These are phyloP conservation scores for Sialia sialis DNA, from an alignment of 2,113 vertebrate genomes.

Conservation along the genomic window DNA sequence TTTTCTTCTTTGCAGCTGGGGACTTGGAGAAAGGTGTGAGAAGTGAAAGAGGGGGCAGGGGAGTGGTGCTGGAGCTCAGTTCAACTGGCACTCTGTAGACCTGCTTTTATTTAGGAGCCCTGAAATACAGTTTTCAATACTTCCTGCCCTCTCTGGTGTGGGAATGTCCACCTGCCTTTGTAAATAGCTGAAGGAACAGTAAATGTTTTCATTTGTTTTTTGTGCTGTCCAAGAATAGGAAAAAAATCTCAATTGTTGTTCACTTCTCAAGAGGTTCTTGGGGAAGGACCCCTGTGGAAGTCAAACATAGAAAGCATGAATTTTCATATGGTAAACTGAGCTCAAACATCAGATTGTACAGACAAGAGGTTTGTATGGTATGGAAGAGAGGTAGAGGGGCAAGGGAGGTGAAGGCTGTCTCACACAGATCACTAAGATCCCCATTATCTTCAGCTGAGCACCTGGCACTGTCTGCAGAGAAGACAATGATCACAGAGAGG, in stretches of 20 bases:
- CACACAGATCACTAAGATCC: neutral
- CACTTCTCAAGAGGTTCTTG: neutral
- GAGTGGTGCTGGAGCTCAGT: neutral
- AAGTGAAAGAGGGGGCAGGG: neutral
- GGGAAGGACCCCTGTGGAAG: neutral
- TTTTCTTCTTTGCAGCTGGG: neutral
- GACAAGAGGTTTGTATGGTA: neutral
- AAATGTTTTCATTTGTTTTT: neutral
- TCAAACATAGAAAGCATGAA: neutral
- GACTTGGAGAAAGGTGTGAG: neutral
- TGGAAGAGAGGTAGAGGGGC: neutral
- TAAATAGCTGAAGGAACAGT: neutral
- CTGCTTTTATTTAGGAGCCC: neutral
- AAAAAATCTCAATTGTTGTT: neutral
- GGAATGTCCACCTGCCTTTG: neutral
- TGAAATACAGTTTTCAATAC: neutral
- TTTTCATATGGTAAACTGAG: neutral
- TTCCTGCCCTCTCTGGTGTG: neutral
- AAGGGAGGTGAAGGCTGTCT: neutral
- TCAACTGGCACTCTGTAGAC: neutral
- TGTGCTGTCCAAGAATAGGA: neutral
- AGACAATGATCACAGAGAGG: neutral
- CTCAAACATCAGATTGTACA: neutral
- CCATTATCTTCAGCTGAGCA: neutral
- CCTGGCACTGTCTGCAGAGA: neutral